Percentiles rank a stretch among this genome's conserved stretches.
Conservation (phyloP, 2,888 invertebrate genomes). For the Tetranychus truncatus region DNA sequence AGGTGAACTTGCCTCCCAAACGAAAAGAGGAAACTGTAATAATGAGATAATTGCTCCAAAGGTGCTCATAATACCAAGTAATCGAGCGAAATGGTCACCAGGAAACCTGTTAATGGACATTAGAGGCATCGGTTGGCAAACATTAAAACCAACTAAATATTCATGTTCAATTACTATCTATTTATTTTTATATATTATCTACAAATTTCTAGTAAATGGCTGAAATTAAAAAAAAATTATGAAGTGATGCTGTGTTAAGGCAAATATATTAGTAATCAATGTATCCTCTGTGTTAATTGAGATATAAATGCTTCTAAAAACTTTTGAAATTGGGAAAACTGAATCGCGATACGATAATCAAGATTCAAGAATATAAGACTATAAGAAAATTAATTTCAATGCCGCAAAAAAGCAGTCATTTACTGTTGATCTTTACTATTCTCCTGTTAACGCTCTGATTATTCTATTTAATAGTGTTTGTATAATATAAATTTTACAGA, state of each 20-base stretch:
- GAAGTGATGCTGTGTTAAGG: no score
- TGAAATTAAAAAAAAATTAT: no score
- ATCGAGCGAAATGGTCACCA: constrained; percentile 30
- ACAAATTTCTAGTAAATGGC: no score
- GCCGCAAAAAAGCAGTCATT: neutral
- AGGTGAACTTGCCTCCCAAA: constrained; percentile 27
- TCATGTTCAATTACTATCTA: no score
- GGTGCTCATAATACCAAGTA: constrained; percentile 31
- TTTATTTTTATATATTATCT: no score
- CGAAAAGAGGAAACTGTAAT: constrained; percentile 30
- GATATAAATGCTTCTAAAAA: neutral
- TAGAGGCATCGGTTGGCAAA: neutral
- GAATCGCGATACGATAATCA: neutral
- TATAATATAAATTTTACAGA: neutral
- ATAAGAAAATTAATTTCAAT: neutral
- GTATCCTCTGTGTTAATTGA: neutral
- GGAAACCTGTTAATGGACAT: constrained; percentile 28
- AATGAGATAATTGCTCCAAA: constrained; percentile 28
- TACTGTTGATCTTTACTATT: neutral
- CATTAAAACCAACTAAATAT: neutral
- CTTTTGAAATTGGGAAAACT: neutral
- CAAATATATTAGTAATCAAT: no score
- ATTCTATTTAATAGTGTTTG: neutral
- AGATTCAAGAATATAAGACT: neutral
- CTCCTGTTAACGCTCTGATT: neutral